Evolutionary conservation across 2,888 invertebrate genomes (phyloP).

Genomic region (Podotricha telesiphe): DNA sequence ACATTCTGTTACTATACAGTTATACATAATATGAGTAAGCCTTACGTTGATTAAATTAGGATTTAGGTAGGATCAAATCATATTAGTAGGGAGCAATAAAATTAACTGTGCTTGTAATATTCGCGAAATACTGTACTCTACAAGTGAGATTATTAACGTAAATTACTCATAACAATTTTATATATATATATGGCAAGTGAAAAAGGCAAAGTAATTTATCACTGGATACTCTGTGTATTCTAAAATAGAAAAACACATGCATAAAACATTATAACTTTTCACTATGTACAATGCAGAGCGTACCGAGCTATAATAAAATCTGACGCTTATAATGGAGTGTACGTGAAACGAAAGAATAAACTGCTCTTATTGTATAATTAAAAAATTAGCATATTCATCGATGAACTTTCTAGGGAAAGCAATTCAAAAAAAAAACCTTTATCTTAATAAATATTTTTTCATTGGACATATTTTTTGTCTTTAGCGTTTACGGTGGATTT

Average conservation of each 20-base stretch:
- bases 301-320: conserved; percentile 7
- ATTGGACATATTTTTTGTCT: no score
- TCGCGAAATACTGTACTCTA: no score
- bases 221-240: neutral
- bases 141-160: neutral
- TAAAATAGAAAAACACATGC: neutral
- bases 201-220: neutral
- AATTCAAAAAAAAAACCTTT: no score
- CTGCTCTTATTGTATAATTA: conserved; percentile 15
- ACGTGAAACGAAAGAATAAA: conserved; percentile 1
- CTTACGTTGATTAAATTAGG: neutral
- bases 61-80: neutral
- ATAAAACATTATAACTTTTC: neutral
- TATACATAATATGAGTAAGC: neutral
- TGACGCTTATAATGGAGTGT: conserved; percentile 9
- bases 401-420: neutral
- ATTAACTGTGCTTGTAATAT: neutral
- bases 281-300: neutral
- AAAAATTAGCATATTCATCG: conserved; percentile 18
- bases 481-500: no score
- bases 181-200: neutral
- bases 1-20: neutral
- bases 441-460: no score
- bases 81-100: neutral
- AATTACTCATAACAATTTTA: neutral